Conservation (phyloP, 1,140 invertebrate species). For the Yoshiicerus persimilis region DNA sequence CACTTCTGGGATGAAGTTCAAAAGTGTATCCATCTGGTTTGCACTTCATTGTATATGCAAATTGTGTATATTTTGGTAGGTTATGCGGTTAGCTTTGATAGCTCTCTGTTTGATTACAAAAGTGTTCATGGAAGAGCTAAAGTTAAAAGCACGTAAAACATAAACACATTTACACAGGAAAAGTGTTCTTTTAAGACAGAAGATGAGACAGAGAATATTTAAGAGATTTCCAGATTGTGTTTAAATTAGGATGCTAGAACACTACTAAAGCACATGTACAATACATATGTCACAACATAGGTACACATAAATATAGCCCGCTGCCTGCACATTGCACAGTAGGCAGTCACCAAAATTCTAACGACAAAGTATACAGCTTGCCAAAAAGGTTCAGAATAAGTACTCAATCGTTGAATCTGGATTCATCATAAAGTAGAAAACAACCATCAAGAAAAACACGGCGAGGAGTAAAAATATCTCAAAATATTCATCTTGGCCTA, state of each 20-base stretch:
- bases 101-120: not conserved
- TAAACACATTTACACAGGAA: not conserved
- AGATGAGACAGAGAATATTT: not conserved
- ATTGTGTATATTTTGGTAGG: not conserved
- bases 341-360: not conserved
- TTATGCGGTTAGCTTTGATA: not conserved
- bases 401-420: conserved; percentile 5
- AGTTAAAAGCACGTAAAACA: not conserved
- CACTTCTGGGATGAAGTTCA: not conserved
- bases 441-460: not conserved
- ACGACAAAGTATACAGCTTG: conserved; percentile 12
- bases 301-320: not conserved
- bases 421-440: not conserved
- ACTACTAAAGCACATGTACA: not conserved
- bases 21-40: not conserved
- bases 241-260: not conserved
- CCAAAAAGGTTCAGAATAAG: not conserved
- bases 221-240: not conserved
- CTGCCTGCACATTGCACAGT: not conserved
- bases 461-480: not conserved
- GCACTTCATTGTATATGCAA: not conserved
- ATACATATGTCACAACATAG: not conserved
- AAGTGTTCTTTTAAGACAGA: not conserved
- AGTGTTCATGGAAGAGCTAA: not conserved
- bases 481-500: not conserved